A percentile compares a stretch with the other conserved stretches of the same genome.
These are phyloP conservation scores for Ornithorhynchus anatinus DNA, from an alignment of 2,113 vertebrate species.

Conservation along the genomic window DNA sequence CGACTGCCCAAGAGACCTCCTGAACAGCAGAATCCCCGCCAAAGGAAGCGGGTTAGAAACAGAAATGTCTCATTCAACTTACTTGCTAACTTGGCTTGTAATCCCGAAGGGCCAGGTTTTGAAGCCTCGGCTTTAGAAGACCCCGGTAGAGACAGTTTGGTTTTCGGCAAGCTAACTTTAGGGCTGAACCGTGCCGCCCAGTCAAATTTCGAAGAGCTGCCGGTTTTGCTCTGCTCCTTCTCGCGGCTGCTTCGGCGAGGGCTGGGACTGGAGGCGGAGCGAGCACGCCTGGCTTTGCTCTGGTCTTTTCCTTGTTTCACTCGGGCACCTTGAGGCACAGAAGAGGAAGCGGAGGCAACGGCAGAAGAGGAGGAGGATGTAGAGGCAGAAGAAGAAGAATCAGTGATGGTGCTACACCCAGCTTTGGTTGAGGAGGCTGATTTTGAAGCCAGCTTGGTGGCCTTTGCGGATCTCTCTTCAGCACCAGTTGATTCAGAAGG, in stretches of 20 bases:
- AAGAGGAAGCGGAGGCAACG: slow-evolving; percentile 86
- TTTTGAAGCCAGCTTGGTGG: slow-evolving; percentile 99
- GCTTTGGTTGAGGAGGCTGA: slow-evolving; percentile 99
- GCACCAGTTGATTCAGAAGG: slow-evolving; percentile 87
- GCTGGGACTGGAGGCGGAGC: slow-evolving; percentile 96
- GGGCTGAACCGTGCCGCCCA: slow-evolving; percentile 98
- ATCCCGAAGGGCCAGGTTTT: slow-evolving; percentile 98
- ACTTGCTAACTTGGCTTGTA: slow-evolving; percentile 99
- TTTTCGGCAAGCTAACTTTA: slow-evolving; percentile 98
- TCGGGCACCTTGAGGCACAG: slow-evolving; percentile 88
- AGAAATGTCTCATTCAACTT: slow-evolving; percentile 65
- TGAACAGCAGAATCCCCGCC: too few relatives aligned
- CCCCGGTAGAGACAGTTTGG: slow-evolving; percentile 96
- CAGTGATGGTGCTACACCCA: slow-evolving; percentile 98
- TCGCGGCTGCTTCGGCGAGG: slow-evolving; percentile 96
- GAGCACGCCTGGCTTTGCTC: slow-evolving; percentile 93
- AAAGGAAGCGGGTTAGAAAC: not conserved
- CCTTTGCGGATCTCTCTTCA: slow-evolving; percentile 96
- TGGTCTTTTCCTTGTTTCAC: slow-evolving; percentile 99
- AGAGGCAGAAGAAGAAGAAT: slow-evolving; percentile 93
- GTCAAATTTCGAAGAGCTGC: slow-evolving; percentile 97
- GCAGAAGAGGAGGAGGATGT: slow-evolving; percentile 88
- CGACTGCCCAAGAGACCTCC: too few relatives aligned
- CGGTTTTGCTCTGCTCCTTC: slow-evolving; percentile 92
- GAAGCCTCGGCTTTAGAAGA: slow-evolving; percentile 96